These are phyloP conservation scores for Ophiodon elongatus DNA, from an alignment of 2,113 vertebrate species.

Conservation along the genomic window DNA sequence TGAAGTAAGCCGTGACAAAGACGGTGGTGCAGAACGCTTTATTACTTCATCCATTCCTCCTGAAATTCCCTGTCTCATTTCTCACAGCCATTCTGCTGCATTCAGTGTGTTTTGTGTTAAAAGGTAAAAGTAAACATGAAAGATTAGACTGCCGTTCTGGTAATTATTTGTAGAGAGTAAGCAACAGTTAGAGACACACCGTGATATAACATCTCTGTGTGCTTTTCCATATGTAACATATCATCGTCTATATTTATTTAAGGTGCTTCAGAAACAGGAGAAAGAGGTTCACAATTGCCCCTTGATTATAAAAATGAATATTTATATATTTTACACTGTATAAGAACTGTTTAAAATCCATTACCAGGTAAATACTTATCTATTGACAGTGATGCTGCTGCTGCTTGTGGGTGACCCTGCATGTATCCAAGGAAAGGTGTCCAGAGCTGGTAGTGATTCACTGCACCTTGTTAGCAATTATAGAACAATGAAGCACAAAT, in stretches of 20 bases:
- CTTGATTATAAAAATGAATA: neutral
- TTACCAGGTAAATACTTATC: too few species aligned
- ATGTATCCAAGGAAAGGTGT: neutral
- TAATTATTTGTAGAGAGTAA: slow-evolving; percentile 10
- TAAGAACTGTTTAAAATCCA: neutral
- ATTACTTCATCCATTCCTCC: neutral
- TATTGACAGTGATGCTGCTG: neutral
- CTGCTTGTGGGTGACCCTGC: neutral
- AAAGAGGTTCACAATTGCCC: neutral
- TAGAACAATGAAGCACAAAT: neutral
- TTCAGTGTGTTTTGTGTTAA: slow-evolving; percentile 12
- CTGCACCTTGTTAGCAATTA: neutral
- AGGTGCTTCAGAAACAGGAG: neutral
- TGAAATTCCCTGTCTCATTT: slow-evolving; percentile 7
- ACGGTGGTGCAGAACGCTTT: neutral
- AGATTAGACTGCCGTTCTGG: neutral
- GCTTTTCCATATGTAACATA: neutral
- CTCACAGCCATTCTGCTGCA: slow-evolving; percentile 1
- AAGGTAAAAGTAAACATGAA: slow-evolving; percentile 13
- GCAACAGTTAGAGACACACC: neutral
- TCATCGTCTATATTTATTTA: too few species aligned
- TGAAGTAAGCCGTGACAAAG: neutral
- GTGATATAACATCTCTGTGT: neutral
- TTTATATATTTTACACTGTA: neutral
- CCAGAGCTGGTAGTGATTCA: neutral